Conservation (phyloP, 2,797 vertebrate species). For the Acanthurus leucopareius region DNA sequence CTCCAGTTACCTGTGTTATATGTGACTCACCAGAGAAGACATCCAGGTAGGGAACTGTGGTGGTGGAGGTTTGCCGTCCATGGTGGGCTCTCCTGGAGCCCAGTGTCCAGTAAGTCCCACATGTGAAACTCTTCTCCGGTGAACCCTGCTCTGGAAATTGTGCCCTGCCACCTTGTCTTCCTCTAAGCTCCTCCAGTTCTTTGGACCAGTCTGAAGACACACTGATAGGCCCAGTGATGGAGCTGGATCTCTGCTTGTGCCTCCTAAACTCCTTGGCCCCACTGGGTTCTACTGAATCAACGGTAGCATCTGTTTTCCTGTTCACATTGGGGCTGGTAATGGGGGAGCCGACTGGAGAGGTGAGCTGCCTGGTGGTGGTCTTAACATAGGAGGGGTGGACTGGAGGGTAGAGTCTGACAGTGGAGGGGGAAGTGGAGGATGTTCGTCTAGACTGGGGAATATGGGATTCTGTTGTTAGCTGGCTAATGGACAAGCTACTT, state of each 20-base stretch:
- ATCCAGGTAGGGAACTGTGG: conserved; percentile 84
- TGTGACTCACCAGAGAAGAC: conserved; percentile 94
- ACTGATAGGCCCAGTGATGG: conserved; percentile 85
- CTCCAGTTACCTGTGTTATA: background rate
- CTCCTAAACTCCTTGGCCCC: conserved; percentile 66
- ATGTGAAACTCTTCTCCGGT: conserved; percentile 70
- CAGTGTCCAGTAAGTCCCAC: conserved; percentile 79
- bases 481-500: conserved; percentile 78
- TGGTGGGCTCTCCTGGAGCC: conserved; percentile 83
- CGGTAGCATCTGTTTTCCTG: conserved; percentile 78
- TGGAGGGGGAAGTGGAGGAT: conserved; percentile 71
- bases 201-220: conserved; percentile 89
- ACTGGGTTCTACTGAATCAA: conserved; percentile 42
- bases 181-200: conserved; percentile 76
- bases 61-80: conserved; percentile 78
- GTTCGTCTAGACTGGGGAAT: conserved; percentile 66
- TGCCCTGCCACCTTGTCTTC: conserved; percentile 63
- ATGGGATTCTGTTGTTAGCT: conserved; percentile 70
- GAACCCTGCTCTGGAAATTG: conserved; percentile 77
- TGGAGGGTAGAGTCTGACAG: conserved; percentile 89
- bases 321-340: conserved; percentile 88
- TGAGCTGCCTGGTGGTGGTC: conserved; percentile 95
- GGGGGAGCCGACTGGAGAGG: conserved; percentile 89
- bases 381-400: conserved; percentile 94
- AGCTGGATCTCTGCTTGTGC: conserved; percentile 87